Percentiles rank a stretch among this genome's conserved stretches.
Evolutionary conservation across 2,888 invertebrate genomes (phyloP).

Genomic region (Apamea epomidion): DNA sequence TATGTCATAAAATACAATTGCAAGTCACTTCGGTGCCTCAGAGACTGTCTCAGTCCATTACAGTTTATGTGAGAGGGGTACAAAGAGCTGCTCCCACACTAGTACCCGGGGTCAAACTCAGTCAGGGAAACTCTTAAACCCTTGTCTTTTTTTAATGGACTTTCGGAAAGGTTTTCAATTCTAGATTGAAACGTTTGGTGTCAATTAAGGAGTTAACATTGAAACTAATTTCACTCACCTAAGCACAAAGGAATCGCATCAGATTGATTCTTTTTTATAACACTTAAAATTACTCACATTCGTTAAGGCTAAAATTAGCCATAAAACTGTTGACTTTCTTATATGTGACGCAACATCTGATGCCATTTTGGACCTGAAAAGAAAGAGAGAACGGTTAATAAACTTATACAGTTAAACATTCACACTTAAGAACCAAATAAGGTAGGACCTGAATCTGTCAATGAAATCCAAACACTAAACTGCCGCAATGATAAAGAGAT

Average conservation of each 20-base stretch:
- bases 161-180: neutral
- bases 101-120: slow-evolving; percentile 28
- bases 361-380: slow-evolving; percentile 88
- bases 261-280: neutral
- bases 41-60: slow-evolving; percentile 17
- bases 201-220: too few species aligned
- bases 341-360: slow-evolving; percentile 84
- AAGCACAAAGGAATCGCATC: neutral
- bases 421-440: neutral
- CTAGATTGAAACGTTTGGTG: neutral
- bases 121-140: neutral
- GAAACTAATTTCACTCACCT: neutral
- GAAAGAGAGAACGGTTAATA: slow-evolving; percentile 41
- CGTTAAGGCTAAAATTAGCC: slow-evolving; percentile 84
- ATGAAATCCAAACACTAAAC: slow-evolving; percentile 19
- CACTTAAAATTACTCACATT: slow-evolving; percentile 80
- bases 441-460: neutral
- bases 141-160: neutral
- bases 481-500: slow-evolving; percentile 10
- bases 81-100: slow-evolving; percentile 23
- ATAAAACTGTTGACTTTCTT: slow-evolving; percentile 83
- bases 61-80: slow-evolving; percentile 32
- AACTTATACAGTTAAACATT: neutral
- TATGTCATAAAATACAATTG: slow-evolving; percentile 47
- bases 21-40: slow-evolving; percentile 16